Conservation (phyloP, 2,113 vertebrate genomes). For the Engystomops pustulosus region DNA sequence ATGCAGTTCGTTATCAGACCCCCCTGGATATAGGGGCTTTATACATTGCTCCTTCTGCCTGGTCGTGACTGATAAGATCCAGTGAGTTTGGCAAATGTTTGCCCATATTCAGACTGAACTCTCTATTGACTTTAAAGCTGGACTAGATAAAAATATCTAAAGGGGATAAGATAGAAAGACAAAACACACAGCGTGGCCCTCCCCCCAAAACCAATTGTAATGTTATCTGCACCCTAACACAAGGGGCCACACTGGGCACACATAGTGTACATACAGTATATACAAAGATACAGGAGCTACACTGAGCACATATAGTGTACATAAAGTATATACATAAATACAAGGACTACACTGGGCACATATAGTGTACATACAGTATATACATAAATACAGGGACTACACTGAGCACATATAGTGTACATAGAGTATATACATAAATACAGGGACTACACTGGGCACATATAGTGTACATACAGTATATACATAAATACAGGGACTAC, state of each 20-base stretch:
- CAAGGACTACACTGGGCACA: too few species aligned
- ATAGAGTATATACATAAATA: too few species aligned
- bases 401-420: too few species aligned
- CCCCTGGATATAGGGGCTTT: background rate
- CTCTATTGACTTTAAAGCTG: constrained; percentile 52
- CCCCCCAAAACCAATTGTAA: constrained; percentile 34
- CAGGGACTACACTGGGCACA: too few species aligned
- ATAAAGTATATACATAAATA: too few species aligned
- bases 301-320: background rate
- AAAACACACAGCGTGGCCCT: background rate
- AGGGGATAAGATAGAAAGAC: constrained; percentile 54
- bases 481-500: too few species aligned
- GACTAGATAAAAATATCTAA: constrained; percentile 43
- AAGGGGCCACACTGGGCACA: background rate
- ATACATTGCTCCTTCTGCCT: background rate
- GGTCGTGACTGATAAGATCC: constrained; percentile 16
- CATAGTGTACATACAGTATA: background rate
- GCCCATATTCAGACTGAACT: constrained; percentile 57
- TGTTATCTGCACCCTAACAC: background rate
- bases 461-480: too few species aligned
- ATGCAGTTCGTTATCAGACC: background rate
- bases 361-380: too few species aligned
- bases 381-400: too few species aligned
- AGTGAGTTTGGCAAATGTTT: constrained; percentile 55
- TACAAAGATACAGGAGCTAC: too few species aligned